phyloP scores from a whole-genome alignment of 2,797 vertebrate species.

The Sebastes wilsoni region DNA sequence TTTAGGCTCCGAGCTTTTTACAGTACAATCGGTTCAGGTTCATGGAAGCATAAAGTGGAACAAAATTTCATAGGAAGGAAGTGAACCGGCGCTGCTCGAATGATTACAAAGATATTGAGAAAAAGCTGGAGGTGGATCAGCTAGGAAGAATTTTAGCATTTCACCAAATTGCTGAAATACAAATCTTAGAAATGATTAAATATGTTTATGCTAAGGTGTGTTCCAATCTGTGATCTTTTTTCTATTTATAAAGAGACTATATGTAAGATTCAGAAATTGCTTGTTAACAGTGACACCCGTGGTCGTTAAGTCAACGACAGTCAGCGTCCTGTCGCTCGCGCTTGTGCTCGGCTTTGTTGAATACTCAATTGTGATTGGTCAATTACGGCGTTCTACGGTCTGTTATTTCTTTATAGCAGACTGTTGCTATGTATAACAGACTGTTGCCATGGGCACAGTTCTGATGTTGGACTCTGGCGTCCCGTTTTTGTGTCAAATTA shows the following conservation, averaged over 20 bases:
- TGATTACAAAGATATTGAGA: not conserved
- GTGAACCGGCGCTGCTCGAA: not conserved
- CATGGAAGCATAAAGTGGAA: slow-evolving; percentile 39
- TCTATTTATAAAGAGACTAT: too few relatives aligned
- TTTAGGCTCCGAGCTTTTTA: slow-evolving; percentile 48
- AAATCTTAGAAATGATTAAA: not conserved
- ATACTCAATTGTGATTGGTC: accelerated
- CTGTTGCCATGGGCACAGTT: accelerated
- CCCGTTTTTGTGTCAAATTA: too few relatives aligned
- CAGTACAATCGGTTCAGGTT: slow-evolving; percentile 43
- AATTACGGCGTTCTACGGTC: accelerated
- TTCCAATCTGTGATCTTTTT: not conserved
- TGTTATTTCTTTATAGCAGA: accelerated
- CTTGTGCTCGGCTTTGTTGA: too few relatives aligned
- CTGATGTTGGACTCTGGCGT: accelerated
- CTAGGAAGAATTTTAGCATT: not conserved
- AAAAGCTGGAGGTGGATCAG: not conserved
- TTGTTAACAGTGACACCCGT: too few relatives aligned
- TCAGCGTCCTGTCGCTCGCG: too few relatives aligned
- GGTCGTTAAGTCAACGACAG: too few relatives aligned
- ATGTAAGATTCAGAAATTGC: too few relatives aligned
- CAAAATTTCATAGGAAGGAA: slow-evolving; percentile 6
- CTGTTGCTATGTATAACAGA: too few relatives aligned
- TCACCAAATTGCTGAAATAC: not conserved
- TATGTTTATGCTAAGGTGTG: not conserved